Base-by-base conservation (phyloP, 2,113 vertebrate species). In the Hydropotes inermis region DNA sequence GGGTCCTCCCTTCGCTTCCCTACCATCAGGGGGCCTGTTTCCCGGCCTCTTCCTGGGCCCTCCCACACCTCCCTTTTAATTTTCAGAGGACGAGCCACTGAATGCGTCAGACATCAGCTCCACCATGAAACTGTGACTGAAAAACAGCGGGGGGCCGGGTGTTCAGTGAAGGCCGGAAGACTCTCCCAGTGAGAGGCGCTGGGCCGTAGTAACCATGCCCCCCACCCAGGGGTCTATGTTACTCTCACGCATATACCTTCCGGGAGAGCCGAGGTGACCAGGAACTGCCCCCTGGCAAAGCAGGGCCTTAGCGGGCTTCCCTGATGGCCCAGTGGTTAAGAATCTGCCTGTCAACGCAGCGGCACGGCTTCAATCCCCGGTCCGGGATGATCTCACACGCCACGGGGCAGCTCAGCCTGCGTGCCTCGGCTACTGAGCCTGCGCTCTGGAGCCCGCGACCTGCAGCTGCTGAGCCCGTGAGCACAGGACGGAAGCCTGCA, bases 231-330 rank as follows among this genome's bases (percentile, higher is more conserved):
- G 61, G 7, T 13, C 58, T 74, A 76, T 21, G 7, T 21, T 7
- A 5, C 36, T 50, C 7, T 5, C 39, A 17, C 0, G 0, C 10
- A 0, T 6, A 0, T 13, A 9, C 33, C 61, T 83, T 93, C 30
- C 21, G 14, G 87, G 36, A 58, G 55, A 79, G 25, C 83, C 1
- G 1, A 79, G 86, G 8, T 19, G 13, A 39, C 61, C 3, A 3
- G 76, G 39, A 87, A n/a, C 33, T 12, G 5, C 36, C 33, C 54
- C 60, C 70, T 6, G 2, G 54, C n/a, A 27, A 14, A 43, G n/a
- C 23, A 45, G 57, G 28, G 14, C 25, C 61, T n/a, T 7, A 1
- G 70, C 0, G 1, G 39, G 27, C 23, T 43, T 76, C 70, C 36
- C 70, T 76, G 70, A 39, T 76, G 70, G 39, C 23, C 70, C 23